These are phyloP conservation scores for Neolamprologus longior DNA, from an alignment of 2,113 vertebrate species.

Conservation along the genomic window DNA sequence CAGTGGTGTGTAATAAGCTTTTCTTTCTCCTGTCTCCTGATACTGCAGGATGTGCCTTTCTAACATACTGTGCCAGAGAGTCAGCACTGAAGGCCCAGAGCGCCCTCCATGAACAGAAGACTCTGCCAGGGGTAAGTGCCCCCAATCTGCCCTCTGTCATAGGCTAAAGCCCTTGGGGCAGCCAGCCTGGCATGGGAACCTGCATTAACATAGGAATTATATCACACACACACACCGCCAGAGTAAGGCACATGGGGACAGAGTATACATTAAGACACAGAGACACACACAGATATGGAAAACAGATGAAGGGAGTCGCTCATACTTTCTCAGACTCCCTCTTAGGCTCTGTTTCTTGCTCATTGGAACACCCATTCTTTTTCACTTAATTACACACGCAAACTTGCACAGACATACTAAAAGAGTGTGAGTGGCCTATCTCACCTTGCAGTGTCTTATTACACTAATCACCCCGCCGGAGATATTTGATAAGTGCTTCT, in stretches of 20 bases:
- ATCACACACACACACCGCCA: not conserved
- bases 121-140: constrained; percentile 92
- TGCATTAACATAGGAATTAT: constrained; percentile 23
- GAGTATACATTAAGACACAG: not conserved
- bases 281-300: not conserved
- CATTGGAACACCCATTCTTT: not conserved
- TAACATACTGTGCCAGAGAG: constrained; percentile 97
- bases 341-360: not conserved
- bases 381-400: not conserved
- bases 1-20: not conserved
- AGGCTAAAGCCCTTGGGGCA: constrained; percentile 38
- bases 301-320: constrained; percentile 25
- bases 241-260: not conserved
- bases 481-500: constrained; percentile 62
- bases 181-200: constrained; percentile 5
- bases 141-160: constrained; percentile 53
- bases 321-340: not conserved
- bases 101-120: constrained; percentile 96
- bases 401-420: constrained; percentile 5
- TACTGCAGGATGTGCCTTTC: constrained; percentile 90
- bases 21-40: constrained; percentile 41
- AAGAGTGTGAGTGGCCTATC: constrained; percentile 47
- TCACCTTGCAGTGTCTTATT: constrained; percentile 64
- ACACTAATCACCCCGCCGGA: constrained; percentile 57
- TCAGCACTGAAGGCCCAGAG: constrained; percentile 98